phyloP scores from a whole-genome alignment of 2,113 vertebrate species.

The Geococcyx californianus region DNA sequence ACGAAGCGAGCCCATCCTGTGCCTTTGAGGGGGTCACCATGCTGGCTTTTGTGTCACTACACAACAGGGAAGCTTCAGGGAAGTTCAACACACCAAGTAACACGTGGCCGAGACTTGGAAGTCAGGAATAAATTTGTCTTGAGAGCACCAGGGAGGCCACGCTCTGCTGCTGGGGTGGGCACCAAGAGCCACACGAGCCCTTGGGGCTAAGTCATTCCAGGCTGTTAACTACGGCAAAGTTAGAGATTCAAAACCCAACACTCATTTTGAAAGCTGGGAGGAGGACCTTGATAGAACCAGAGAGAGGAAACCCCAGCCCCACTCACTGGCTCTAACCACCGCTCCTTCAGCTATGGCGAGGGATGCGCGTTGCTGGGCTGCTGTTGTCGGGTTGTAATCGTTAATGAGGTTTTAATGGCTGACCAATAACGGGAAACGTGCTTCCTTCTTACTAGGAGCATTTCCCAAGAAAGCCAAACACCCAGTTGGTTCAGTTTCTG shows the following conservation, averaged over 20 bases:
- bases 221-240: background rate
- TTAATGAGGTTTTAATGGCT: background rate
- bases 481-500: background rate
- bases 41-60: background rate
- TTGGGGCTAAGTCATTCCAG: background rate
- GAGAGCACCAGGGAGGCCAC: background rate
- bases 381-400: background rate
- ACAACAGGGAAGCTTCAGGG: background rate
- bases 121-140: background rate
- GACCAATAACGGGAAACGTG: background rate
- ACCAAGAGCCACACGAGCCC: fast-evolving
- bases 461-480: background rate
- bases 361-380: background rate
- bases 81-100: background rate
- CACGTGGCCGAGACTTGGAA: background rate
- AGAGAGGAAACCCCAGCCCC: background rate
- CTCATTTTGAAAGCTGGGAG: background rate
- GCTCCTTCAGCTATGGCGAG: background rate
- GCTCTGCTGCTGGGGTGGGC: background rate
- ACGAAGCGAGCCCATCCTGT: background rate
- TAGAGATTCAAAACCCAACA: background rate
- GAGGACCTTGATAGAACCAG: background rate
- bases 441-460: fast-evolving
- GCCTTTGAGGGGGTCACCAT: background rate
- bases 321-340: background rate